Evolutionary conservation across 2,888 invertebrate species (phyloP).

Genomic region (Troides oblongomaculatus): DNA sequence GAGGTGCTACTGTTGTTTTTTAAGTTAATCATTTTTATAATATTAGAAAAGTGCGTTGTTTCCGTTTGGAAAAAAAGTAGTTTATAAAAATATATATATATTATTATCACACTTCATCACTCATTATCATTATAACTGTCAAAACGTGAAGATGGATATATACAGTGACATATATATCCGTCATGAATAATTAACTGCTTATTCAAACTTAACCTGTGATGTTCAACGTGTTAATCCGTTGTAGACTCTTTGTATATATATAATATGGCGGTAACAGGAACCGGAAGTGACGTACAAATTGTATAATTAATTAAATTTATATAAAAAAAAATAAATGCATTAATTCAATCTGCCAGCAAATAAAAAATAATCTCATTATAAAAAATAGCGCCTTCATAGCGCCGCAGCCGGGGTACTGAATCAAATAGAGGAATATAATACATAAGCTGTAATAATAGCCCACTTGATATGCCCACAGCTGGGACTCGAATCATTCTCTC

Average conservation of each 20-base stretch:
- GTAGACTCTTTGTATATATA: neutral
- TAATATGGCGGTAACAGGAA: neutral
- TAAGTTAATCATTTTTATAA: too few relatives aligned
- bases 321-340: constrained; percentile 29
- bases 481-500: too few relatives aligned
- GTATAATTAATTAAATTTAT: constrained; percentile 10
- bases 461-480: neutral
- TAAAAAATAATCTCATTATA: constrained; percentile 24
- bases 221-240: neutral
- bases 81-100: too few relatives aligned
- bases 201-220: neutral
- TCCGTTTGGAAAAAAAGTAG: too few relatives aligned
- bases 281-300: neutral
- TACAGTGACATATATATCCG: neutral
- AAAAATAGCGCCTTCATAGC: neutral
- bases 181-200: neutral
- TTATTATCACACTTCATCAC: neutral
- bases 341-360: constrained; percentile 19
- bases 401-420: constrained; percentile 2
- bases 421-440: neutral
- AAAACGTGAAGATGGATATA: neutral
- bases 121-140: neutral
- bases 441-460: neutral
- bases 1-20: too few relatives aligned
- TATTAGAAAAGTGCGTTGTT: too few relatives aligned